A percentile compares a stretch with the other conserved stretches of the same genome.
These are phyloP conservation scores for Cosmopolites sordidus DNA, from an alignment of 2,888 invertebrate genomes.

Conservation along the genomic window DNA sequence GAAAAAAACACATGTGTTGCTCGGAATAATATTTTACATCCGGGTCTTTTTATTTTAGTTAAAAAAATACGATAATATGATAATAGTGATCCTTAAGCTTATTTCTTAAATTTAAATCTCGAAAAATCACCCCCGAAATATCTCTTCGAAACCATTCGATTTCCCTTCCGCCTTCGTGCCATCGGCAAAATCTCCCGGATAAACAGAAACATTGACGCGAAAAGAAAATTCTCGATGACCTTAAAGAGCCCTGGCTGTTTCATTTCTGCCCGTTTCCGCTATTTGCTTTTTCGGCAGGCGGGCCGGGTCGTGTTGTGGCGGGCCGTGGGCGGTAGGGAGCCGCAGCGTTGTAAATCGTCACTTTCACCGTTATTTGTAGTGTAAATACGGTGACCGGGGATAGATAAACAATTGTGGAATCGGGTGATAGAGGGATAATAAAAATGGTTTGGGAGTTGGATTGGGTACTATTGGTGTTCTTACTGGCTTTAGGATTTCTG, in stretches of 20 bases:
- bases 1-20: too few relatives aligned
- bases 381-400: not conserved
- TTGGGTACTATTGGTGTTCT: too few relatives aligned
- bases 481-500: too few relatives aligned
- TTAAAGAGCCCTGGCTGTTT: not conserved
- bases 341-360: not conserved
- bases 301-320: too few relatives aligned
- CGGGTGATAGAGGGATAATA: too few relatives aligned
- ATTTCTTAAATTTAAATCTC: too few relatives aligned
- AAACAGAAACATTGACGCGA: not conserved
- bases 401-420: too few relatives aligned
- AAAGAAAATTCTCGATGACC: not conserved
- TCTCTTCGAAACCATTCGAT: not conserved
- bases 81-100: not conserved
- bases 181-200: not conserved
- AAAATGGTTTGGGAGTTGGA: not conserved
- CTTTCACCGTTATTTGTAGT: not conserved
- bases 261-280: too few relatives aligned
- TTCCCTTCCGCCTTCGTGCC: not conserved
- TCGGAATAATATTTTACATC: too few relatives aligned
- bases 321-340: not conserved
- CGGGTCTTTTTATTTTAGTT: too few relatives aligned
- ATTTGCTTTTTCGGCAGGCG: too few relatives aligned
- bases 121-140: not conserved
- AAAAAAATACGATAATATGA: constrained; percentile 1